phyloP scores from a whole-genome alignment of 2,113 vertebrate species.

The Pituophis catenifer region DNA sequence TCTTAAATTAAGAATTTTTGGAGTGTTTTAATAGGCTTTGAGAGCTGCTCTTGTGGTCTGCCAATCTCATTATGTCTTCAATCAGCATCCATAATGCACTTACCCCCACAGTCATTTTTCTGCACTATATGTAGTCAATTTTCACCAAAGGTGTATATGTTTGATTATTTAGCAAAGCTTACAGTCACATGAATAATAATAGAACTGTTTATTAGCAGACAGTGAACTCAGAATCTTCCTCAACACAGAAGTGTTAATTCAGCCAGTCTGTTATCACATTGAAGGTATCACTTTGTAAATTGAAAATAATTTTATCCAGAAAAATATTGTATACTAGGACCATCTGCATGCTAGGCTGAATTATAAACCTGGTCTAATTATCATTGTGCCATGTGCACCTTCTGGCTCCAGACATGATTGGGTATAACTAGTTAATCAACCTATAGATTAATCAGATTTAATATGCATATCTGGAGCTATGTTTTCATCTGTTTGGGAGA shows the following conservation, averaged over 20 bases:
- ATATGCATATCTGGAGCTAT: neutral
- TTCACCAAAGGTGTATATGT: neutral
- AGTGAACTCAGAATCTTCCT: neutral
- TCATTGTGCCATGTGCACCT: neutral
- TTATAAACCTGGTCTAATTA: neutral
- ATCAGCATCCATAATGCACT: neutral
- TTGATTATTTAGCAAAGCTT: neutral
- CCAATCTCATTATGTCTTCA: neutral
- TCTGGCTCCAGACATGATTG: neutral
- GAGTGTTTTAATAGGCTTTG: neutral
- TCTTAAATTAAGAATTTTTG: neutral
- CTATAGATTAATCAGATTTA: neutral
- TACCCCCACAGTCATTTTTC: neutral
- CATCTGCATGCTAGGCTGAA: neutral
- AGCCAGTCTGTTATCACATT: neutral
- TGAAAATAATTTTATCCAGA: neutral
- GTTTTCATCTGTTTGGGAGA: neutral
- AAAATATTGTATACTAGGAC: neutral
- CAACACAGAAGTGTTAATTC: neutral
- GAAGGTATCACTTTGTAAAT: neutral
- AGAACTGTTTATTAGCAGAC: neutral
- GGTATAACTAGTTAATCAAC: neutral
- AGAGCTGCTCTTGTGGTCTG: neutral
- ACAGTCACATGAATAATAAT: constrained; percentile 2
- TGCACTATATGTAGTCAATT: neutral